A percentile compares a stretch with the other conserved stretches of the same genome.
phyloP scores from a whole-genome alignment of 2,797 vertebrate genomes.

The Threskiornis aethiopicus region DNA sequence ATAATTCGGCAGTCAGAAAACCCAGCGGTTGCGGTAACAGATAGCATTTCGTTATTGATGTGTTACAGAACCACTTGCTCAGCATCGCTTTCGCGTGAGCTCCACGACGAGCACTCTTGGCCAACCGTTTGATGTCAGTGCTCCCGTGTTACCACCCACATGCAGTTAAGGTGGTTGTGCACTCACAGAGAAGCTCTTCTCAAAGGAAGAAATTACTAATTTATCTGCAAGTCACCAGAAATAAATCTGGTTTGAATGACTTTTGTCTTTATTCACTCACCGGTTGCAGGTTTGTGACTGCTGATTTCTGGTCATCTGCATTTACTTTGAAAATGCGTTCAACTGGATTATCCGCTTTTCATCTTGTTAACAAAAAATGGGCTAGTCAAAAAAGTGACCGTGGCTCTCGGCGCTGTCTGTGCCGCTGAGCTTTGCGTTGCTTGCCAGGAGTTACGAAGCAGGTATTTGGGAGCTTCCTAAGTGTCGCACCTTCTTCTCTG shows the following conservation, averaged over 20 bases:
- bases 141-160: not conserved
- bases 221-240: not conserved
- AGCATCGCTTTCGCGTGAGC: not conserved
- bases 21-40: not conserved
- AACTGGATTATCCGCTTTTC: not conserved
- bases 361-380: not conserved
- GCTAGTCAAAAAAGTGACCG: not conserved
- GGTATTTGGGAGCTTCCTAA: not conserved
- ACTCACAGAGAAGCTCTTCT: not conserved
- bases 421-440: not conserved
- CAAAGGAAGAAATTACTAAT: not conserved
- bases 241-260: not conserved
- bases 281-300: not conserved
- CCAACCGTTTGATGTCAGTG: not conserved
- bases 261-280: not conserved
- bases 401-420: not conserved
- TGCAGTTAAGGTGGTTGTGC: not conserved
- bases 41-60: not conserved
- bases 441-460: not conserved
- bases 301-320: not conserved
- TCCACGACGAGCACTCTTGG: not conserved
- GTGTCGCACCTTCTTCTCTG: not conserved
- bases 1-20: not conserved
- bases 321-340: not conserved
- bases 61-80: constrained; percentile 16